Conservation (phyloP, 1,140 invertebrate genomes). For the Drosophila athabasca region DNA sequence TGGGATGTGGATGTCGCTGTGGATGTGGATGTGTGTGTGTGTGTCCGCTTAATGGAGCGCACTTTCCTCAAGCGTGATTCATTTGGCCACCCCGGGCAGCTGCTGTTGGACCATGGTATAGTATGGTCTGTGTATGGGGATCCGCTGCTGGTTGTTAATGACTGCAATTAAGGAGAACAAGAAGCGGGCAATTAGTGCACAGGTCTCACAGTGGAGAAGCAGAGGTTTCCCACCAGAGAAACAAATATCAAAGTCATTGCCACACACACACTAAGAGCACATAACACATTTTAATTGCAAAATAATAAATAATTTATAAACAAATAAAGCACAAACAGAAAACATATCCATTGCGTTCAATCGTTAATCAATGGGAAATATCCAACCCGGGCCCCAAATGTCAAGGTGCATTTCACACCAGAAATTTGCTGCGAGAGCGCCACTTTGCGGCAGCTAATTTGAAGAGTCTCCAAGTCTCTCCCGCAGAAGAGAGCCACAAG, state of each 20-base stretch:
- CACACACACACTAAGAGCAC: background rate
- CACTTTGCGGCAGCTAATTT: conserved; percentile 69
- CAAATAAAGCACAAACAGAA: conserved; percentile 21
- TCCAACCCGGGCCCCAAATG: conserved; percentile 50
- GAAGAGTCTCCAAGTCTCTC: conserved; percentile 30
- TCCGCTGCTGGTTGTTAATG: conserved; percentile 48
- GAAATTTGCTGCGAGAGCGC: conserved; percentile 26
- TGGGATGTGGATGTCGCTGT: background rate
- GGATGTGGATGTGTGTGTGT: background rate
- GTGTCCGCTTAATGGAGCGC: conserved; percentile 52
- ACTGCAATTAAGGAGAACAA: conserved; percentile 69
- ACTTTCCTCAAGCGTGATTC: conserved; percentile 66
- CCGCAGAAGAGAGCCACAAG: conserved; percentile 24
- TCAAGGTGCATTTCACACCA: conserved; percentile 82
- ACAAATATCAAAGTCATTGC: conserved; percentile 11
- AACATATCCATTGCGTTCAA: conserved; percentile 42
- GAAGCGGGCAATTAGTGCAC: conserved; percentile 55
- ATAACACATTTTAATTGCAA: conserved; percentile 19
- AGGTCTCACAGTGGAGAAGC: background rate
- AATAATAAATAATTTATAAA: conserved; percentile 39
- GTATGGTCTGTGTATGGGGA: conserved; percentile 8
- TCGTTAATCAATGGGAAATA: conserved; percentile 57
- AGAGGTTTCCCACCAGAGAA: conserved; percentile 2
- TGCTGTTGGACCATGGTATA: conserved; percentile 56
- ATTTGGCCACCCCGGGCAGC: conserved; percentile 53